Evolutionary conservation across 2,888 invertebrate species (phyloP), one percentile per base, ranked within the genome.

Genomic region (Campaea margaritaria): DNA sequence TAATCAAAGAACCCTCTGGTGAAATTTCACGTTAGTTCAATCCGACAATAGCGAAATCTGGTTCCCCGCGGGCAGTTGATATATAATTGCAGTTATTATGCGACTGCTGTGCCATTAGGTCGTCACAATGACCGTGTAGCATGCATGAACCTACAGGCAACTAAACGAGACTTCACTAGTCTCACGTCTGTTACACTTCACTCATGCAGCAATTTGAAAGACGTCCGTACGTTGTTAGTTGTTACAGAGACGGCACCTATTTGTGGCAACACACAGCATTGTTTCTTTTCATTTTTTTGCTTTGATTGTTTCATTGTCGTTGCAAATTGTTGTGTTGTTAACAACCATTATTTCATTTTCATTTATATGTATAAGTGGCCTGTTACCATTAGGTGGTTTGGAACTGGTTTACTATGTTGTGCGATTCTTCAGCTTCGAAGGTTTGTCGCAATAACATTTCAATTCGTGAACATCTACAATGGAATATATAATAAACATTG

Each of bases 1-100:
- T 15, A 52, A 52, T 39, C 16, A 62, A 43, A n/a, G 44, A 41
- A 45, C 55, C 59, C 52, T 38, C 21, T 50, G 49, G 42, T 56
- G 28, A 39, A 64, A 60, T 80, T 75, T 79, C 79, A 72, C 70
- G 65, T 68, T 64, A 74, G 74, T 74, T 73, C 72, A 70, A 61
- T 74, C 73, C 69, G 75, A 79, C 79, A 78, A 78, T 74, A 68
- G 72, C 58, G 52, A 62, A 62, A 38, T 46, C n/a, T 11, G 64
- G 61, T 69, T 64, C 74, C 76, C 76, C 70, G 69, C 74, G 66
- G 79, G n/a, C 48, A 38, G 51, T 73, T 68, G 67, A 72, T 69
- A 79, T 78, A 76, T 83, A 87, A 89, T 88, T 83, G 79, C 81
- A 81, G 83, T 83, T 82, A 86, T 89, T 88, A 85, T 78, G 75